Percentiles rank a stretch among this genome's conserved stretches.
Evolutionary conservation across 1,140 invertebrate genomes (phyloP).

Genomic region (Neuroterus valhalla): DNA sequence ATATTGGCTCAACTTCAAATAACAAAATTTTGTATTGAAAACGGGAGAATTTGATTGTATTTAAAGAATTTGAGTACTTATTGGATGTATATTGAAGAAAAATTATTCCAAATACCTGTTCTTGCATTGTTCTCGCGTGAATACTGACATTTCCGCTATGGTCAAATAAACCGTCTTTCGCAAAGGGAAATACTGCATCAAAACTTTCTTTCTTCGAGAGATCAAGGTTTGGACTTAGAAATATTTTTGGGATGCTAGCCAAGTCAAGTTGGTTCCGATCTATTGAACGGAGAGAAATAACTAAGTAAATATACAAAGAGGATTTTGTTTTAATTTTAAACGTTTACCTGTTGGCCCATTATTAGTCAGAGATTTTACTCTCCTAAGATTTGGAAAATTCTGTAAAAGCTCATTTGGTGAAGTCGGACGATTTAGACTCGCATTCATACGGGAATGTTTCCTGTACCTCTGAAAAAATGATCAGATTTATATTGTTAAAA

Average conservation of each 20-base stretch:
- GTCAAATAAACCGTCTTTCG: slow-evolving; percentile 66
- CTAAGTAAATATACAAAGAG: slow-evolving; percentile 12
- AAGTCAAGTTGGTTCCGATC: slow-evolving; percentile 76
- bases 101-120: slow-evolving; percentile 74
- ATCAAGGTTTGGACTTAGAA: slow-evolving; percentile 88
- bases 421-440: slow-evolving; percentile 61
- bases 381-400: slow-evolving; percentile 73
- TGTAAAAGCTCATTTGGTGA: slow-evolving; percentile 72
- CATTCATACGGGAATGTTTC: slow-evolving; percentile 72
- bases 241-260: slow-evolving; percentile 88
- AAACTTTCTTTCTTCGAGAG: slow-evolving; percentile 90
- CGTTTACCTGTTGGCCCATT: slow-evolving; percentile 59
- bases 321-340: slow-evolving; percentile 17
- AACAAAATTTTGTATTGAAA: slow-evolving; percentile 34
- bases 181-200: slow-evolving; percentile 87
- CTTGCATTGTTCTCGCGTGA: slow-evolving; percentile 78
- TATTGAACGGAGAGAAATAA: slow-evolving; percentile 53
- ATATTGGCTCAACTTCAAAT: slow-evolving; percentile 89
- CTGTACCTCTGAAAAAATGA: slow-evolving; percentile 71
- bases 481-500: no score
- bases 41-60: no score
- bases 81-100: neutral
- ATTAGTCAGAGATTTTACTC: slow-evolving; percentile 65
- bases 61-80: slow-evolving; percentile 8
- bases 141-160: slow-evolving; percentile 60